Evolutionary conservation across 2,797 vertebrate species (phyloP), one percentile per base, ranked within the genome.

Genomic region (Rhabdophis nuchalis): DNA sequence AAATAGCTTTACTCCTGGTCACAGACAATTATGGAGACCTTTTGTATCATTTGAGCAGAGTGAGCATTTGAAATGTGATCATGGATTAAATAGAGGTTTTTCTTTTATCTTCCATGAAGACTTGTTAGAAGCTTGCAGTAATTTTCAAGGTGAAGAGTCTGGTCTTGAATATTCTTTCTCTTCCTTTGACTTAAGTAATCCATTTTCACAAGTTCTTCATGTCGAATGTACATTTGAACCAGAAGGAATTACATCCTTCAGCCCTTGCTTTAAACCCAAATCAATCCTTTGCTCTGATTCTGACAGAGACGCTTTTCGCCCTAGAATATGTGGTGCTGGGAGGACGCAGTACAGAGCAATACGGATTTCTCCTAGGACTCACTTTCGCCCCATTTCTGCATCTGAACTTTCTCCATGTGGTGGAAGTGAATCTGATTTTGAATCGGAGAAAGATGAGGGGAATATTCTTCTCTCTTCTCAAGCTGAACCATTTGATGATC

Each of bases 51-150:
- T 99, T 94, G 99, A 98, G 92, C 99, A 99, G 97, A 98, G 97
- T 0, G 98, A 99, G 91, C 98, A 98, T 94, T 97, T 98, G 46
- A 98, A 98, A 94, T 98, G 97, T 91, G 98, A 98, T 92, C 98
- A 98, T 0, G 98, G 98, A 96, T 97, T 99, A 95, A 99, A 98
- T 97, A 99, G 99, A 97, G 99, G 99, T 91, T 99, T 99, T 98
- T 99, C 99, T 97, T 99, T 99, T 96, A 99, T 99, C 98, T 99
- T 99, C 98, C 99, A 98, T 98, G 99, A 99, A 99, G 99, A 99
- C 98, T 98, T 99, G 97, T 97, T 99, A 72, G 99, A 99, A 97
- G 98, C 99, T 95, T 99, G 98, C 94, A 97, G 98, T 96, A 98
- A 98, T 96, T 98, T 99, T 97, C 98, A 97, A 94, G 97, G 98